These are phyloP conservation scores for Lamprologus sp. DNA, from an alignment of 2,113 vertebrate genomes.

Conservation along the genomic window DNA sequence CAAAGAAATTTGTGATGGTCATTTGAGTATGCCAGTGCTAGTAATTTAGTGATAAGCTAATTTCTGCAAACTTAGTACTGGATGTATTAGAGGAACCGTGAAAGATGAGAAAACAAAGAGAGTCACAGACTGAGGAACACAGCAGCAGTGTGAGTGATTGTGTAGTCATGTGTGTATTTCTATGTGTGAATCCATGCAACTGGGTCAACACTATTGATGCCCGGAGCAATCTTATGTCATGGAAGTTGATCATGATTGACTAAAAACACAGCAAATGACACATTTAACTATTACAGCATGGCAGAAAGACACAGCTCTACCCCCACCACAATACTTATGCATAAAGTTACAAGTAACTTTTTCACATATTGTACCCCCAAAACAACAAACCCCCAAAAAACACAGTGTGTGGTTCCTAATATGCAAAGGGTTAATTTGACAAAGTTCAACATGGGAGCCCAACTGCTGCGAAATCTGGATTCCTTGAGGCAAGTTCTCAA, in stretches of 20 bases:
- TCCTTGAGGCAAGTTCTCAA: not conserved
- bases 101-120: not conserved
- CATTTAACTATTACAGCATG: not conserved
- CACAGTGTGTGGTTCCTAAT: not conserved
- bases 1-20: not conserved
- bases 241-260: constrained; percentile 15
- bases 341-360: not conserved
- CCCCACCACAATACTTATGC: not conserved
- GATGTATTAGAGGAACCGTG: not conserved
- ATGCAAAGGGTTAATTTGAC: not conserved
- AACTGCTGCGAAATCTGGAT: not conserved
- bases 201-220: constrained; percentile 31
- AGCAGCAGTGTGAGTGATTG: not conserved
- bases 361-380: not conserved
- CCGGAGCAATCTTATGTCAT: constrained; percentile 4
- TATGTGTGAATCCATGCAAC: not conserved
- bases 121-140: not conserved
- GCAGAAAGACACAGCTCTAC: not conserved
- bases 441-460: not conserved
- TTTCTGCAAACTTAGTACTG: not conserved
- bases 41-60: not conserved
- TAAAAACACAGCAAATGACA: not conserved
- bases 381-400: not conserved
- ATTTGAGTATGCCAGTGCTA: not conserved
- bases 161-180: not conserved